Conservation (phyloP, 2,888 invertebrate species). For the Ophion ellenae region DNA sequence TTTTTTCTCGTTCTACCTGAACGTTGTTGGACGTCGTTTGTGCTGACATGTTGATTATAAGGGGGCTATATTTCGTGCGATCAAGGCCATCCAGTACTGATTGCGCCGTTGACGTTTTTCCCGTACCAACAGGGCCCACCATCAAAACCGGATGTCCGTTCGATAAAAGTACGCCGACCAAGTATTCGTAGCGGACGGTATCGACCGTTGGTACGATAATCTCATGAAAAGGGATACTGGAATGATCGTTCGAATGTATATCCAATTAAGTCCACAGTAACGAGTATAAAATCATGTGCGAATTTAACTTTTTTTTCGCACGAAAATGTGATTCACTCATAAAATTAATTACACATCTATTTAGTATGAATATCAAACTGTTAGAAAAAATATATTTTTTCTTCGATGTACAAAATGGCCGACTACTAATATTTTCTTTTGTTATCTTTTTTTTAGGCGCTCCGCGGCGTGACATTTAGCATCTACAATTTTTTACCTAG, state of each 20-base stretch:
- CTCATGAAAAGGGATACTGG: constrained; percentile 91
- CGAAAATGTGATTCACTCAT: too few relatives aligned
- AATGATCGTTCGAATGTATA: constrained; percentile 17
- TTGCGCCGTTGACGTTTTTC: constrained; percentile 92
- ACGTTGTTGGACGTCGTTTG: constrained; percentile 94
- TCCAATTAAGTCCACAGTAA: neutral
- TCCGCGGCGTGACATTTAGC: too few relatives aligned
- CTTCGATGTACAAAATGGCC: too few relatives aligned
- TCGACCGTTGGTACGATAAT: constrained; percentile 95
- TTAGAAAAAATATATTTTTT: too few relatives aligned
- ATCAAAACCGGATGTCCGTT: constrained; percentile 90
- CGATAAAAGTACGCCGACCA: constrained; percentile 88
- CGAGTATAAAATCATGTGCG: too few relatives aligned
- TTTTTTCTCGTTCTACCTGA: constrained; percentile 71
- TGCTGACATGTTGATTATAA: constrained; percentile 94
- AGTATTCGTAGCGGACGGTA: constrained; percentile 92
- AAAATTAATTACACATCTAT: too few relatives aligned
- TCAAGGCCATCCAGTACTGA: constrained; percentile 86
- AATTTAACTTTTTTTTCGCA: too few relatives aligned
- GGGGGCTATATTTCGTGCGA: constrained; percentile 86
- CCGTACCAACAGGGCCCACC: constrained; percentile 94
- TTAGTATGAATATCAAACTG: too few relatives aligned
- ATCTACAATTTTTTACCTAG: too few relatives aligned
- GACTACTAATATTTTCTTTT: too few relatives aligned
- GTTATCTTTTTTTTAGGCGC: too few relatives aligned